Percentiles rank a stretch among this genome's conserved stretches.
These are phyloP conservation scores for Telenomus remus DNA, from an alignment of 1,140 invertebrate species.

Conservation along the genomic window DNA sequence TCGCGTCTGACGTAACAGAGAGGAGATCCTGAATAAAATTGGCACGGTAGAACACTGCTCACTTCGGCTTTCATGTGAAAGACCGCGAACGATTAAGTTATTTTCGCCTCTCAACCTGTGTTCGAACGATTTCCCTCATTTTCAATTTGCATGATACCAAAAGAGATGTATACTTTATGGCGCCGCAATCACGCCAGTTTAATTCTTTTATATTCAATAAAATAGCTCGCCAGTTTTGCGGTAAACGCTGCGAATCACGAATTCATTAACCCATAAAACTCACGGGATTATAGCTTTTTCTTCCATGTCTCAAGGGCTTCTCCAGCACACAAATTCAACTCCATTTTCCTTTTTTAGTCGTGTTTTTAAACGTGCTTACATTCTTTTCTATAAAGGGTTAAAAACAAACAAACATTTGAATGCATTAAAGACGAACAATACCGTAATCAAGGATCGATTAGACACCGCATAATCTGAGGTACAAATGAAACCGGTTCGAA, in stretches of 20 bases:
- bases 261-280: slow-evolving; percentile 52
- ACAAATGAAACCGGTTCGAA: slow-evolving; percentile 31
- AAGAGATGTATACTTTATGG: slow-evolving; percentile 47
- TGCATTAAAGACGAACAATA: no score
- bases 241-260: slow-evolving; percentile 46
- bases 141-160: slow-evolving; percentile 49
- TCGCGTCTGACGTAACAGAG: slow-evolving; percentile 58
- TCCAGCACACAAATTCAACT: neutral
- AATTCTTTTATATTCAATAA: slow-evolving; percentile 54
- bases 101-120: slow-evolving; percentile 45
- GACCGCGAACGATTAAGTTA: slow-evolving; percentile 56
- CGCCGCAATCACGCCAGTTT: slow-evolving; percentile 32
- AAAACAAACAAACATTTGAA: no score
- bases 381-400: no score
- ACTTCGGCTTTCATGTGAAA: slow-evolving; percentile 24
- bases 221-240: slow-evolving; percentile 23
- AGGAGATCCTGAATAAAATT: slow-evolving; percentile 40
- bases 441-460: no score
- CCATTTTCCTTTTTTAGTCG: no score
- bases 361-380: no score
- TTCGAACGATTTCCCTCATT: slow-evolving; percentile 45
- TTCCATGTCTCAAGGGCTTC: slow-evolving; percentile 8
- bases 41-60: slow-evolving; percentile 31
- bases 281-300: slow-evolving; percentile 33
- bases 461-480: no score